phyloP scores from a whole-genome alignment of 2,797 vertebrate species.

The Poeciliopsis turneri region DNA sequence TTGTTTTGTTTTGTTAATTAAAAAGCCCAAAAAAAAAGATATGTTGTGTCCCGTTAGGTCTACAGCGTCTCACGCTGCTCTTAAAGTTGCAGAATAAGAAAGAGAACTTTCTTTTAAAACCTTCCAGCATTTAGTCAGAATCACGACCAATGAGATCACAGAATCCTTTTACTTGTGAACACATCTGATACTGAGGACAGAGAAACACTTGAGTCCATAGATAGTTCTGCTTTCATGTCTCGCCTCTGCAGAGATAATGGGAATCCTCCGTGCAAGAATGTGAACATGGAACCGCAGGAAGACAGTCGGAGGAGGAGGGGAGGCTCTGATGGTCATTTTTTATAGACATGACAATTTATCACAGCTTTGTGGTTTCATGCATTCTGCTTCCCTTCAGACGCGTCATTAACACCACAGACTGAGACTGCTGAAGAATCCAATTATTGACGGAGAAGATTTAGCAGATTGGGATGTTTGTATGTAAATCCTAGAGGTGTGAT shows the following conservation, averaged over 20 bases:
- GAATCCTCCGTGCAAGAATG: not conserved
- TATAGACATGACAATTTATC: slow-evolving; percentile 39
- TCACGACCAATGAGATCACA: not conserved
- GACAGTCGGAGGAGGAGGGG: not conserved
- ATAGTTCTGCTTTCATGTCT: slow-evolving; percentile 13
- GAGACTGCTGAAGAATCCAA: slow-evolving; percentile 13
- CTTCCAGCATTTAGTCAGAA: not conserved
- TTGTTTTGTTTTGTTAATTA: not conserved
- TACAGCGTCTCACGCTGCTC: not conserved
- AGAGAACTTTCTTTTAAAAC: not conserved
- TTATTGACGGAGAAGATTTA: not conserved
- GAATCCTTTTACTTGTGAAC: slow-evolving; percentile 10
- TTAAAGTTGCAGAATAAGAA: not conserved
- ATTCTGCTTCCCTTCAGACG: slow-evolving; percentile 60
- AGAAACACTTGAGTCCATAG: slow-evolving; percentile 11
- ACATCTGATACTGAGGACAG: slow-evolving; percentile 10
- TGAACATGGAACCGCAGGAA: slow-evolving; percentile 4
- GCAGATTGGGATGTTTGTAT: not conserved
- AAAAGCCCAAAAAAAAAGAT: not conserved
- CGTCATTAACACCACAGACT: slow-evolving; percentile 25
- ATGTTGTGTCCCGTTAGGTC: too few relatives aligned
- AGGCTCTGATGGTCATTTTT: slow-evolving; percentile 26
- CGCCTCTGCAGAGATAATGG: slow-evolving; percentile 21
- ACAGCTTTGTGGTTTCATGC: slow-evolving; percentile 52
- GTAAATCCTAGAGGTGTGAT: not conserved